Evolutionary conservation across 2,888 invertebrate genomes (phyloP).

Genomic region (Sminthurides aquaticus): DNA sequence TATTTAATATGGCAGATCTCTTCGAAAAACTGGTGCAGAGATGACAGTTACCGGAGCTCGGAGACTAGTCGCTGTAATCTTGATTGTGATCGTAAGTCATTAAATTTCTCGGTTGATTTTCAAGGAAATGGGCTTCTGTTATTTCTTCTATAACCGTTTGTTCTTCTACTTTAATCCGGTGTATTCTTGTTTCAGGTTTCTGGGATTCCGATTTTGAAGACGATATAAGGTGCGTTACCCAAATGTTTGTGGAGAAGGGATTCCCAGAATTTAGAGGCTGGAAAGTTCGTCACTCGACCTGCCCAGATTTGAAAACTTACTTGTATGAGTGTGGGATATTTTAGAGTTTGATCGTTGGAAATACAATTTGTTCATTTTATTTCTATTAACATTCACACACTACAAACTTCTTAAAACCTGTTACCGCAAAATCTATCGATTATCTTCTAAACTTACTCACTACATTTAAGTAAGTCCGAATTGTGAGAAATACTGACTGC

Average conservation of each 20-base stretch:
- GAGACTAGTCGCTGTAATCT: conserved; percentile 19
- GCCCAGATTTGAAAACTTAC: conserved; percentile 17
- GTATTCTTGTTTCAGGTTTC: conserved; percentile 13
- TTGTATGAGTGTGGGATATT: conserved; percentile 10
- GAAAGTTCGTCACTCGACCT: conserved; percentile 18
- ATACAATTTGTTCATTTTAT: no score
- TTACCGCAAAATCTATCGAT: no score
- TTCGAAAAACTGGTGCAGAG: conserved; percentile 18
- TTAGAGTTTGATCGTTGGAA: no score
- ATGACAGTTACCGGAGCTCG: conserved; percentile 2
- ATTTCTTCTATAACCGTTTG: no score
- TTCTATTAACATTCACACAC: no score
- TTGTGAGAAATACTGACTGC: no score
- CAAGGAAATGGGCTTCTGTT: neutral
- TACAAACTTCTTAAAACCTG: no score
- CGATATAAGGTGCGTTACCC: conserved; percentile 18
- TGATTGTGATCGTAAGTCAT: conserved; percentile 20
- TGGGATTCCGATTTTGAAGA: conserved; percentile 18
- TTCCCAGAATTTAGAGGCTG: conserved; percentile 22
- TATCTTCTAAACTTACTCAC: no score
- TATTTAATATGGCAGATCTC: conserved; percentile 5
- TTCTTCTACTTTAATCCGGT: no score
- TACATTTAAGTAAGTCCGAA: no score
- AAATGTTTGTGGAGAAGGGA: conserved; percentile 20
- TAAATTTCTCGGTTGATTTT: neutral